These are phyloP conservation scores for Melinaea menophilus DNA, from an alignment of 2,888 invertebrate genomes.

Conservation along the genomic window DNA sequence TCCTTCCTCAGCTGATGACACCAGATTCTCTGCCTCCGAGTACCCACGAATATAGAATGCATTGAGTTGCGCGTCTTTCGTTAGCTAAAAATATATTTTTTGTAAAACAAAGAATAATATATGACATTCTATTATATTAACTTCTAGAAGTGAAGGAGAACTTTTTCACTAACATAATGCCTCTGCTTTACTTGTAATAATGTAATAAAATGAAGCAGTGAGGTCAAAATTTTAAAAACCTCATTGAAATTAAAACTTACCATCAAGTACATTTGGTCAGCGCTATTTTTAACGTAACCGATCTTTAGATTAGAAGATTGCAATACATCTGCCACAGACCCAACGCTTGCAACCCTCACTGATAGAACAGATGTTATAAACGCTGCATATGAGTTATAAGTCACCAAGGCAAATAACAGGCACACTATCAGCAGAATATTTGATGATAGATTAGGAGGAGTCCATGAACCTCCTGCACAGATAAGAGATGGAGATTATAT, in stretches of 20 bases:
- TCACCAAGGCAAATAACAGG: slow-evolving; percentile 79
- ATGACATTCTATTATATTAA: no score
- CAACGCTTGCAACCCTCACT: slow-evolving; percentile 77
- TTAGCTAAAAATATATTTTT: slow-evolving; percentile 54
- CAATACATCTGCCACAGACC: slow-evolving; percentile 77
- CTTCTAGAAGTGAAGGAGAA: not conserved
- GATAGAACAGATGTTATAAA: slow-evolving; percentile 82
- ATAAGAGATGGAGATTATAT: slow-evolving; percentile 1
- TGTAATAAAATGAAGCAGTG: no score
- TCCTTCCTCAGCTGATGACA: slow-evolving; percentile 73
- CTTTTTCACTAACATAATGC: no score
- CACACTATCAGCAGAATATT: slow-evolving; percentile 78
- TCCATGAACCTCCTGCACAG: slow-evolving; percentile 76
- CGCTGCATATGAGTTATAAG: slow-evolving; percentile 82
- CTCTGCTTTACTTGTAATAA: no score
- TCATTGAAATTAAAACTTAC: slow-evolving; percentile 51
- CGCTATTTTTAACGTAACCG: slow-evolving; percentile 78
- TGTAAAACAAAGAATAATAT: no score
- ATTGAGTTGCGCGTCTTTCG: slow-evolving; percentile 74
- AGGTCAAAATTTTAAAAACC: not conserved
- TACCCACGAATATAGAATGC: slow-evolving; percentile 75
- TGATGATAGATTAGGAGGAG: slow-evolving; percentile 75
- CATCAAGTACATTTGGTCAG: slow-evolving; percentile 80
- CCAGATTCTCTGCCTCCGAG: slow-evolving; percentile 70
- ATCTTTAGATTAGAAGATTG: slow-evolving; percentile 77